Evolutionary conservation across 1,140 invertebrate species (phyloP), one percentile per base, ranked within the genome.

Genomic region (Bursaphelenchus mucronatus): DNA sequence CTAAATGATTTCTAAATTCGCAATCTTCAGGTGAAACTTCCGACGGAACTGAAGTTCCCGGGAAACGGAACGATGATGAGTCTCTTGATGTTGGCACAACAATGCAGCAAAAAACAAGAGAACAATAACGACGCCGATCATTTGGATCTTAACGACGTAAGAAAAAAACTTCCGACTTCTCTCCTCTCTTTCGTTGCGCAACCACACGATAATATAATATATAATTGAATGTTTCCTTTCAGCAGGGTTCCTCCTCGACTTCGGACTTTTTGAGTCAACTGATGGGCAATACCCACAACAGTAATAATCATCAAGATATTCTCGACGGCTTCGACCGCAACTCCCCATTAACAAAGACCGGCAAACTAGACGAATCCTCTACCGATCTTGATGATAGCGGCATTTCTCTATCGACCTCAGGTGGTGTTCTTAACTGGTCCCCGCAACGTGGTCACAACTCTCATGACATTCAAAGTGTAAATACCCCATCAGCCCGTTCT

Each of bases 1-100:
- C 30, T 30, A 30, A 30, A 30, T 30, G 30, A 30, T 30, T 30
- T 30, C 30, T 30, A 30, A 30, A 30, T 30, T 30, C 30, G 5
- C 30, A 30, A 30, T 30, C 30, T 30, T 30, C 30, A 30, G 30
- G 30, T 30, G 30, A 30, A 30, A 30, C 46, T 50, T 47, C 62
- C 46, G 13, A 43, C 15, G 44, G 43, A 39, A 45, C 15, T 54
- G 30, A 4, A 40, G 11, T 15, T 61, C 39, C 53, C 47, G 52
- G 55, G 64, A 70, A 54, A 66, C 53, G 21, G 53, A 19, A 72
- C 69, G 17, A 69, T 72, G 70, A 46, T 57, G 9, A 59, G 45
- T 51, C 40, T 73, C 39, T 19, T 75, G 11, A 66, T 68, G 11
- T 45, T 76, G 47, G 50, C 68, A 19, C 56, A 57, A 21, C 61